Evolutionary conservation across 2,888 invertebrate genomes (phyloP), one percentile per base, ranked within the genome.

Genomic region (Drosophila colorata): DNA sequence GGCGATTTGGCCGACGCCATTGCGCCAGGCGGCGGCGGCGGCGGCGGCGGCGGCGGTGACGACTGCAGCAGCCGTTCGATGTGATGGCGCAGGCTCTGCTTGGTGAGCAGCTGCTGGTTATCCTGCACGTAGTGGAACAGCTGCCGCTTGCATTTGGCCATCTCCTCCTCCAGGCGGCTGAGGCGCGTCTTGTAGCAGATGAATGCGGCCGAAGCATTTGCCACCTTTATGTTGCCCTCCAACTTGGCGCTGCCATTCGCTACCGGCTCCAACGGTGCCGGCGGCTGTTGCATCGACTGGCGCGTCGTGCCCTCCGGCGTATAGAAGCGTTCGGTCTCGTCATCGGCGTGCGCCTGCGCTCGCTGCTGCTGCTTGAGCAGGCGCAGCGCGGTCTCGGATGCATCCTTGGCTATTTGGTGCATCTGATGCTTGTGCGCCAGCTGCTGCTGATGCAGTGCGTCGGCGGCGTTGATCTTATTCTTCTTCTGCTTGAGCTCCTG

Each of bases 71-170:
- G n/a, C 8, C 69, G 61, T 8, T 67, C 67, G n/a, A 68, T 37
- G 20, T 83, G 71, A 8, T 72, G 59, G 31, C 76, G 76, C 38
- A 83, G 18, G 4, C 20, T 18, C 0, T 59, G 55, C 28, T 76
- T 58, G 16, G 25, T 38, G 1, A 86, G 64, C 46, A 76, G 13
- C 41, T 73, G 58, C 43, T 67, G 48, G 18, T 83, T 76, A 20
- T 79, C 70, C 37, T 75, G 48, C 0, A 83, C 72, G 16, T 74
- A 81, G 38, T 61, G 23, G 31, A 64, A 52, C 13, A 86, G 41
- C 38, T 79, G 74, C 2, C 51, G 58, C 64, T 79, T 86, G 46
- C 81, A 85, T 38, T 79, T 74, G 41, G 47, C 69, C 70, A 86
- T 68, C 43, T 83, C 77, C 11, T 52, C 33, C 64, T 81, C 77